Evolutionary conservation across 2,888 invertebrate species (phyloP).

Genomic region (Meloe dianella): DNA sequence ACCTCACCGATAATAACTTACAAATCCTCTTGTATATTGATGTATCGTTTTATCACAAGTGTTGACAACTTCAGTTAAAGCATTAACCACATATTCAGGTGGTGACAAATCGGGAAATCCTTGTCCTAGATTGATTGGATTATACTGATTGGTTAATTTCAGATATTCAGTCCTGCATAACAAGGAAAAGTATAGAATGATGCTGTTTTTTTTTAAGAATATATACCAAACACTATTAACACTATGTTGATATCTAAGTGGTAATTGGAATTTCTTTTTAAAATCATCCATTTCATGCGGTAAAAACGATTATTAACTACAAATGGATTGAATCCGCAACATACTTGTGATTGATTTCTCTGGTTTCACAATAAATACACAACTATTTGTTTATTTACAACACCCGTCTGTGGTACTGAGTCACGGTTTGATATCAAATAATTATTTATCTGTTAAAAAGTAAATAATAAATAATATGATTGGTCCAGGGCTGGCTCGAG

Average conservation of each 20-base stretch:
- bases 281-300: neutral
- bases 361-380: neutral
- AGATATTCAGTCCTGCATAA: conserved; percentile 96
- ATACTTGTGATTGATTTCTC: neutral
- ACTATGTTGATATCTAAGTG: neutral
- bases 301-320: neutral
- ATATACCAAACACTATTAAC: neutral
- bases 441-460: too few relatives aligned
- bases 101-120: conserved; percentile 94
- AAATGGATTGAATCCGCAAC: neutral
- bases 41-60: conserved; percentile 72
- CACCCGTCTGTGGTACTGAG: too few relatives aligned
- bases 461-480: too few relatives aligned
- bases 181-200: conserved; percentile 5
- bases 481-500: too few relatives aligned
- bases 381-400: neutral
- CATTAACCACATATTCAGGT: conserved; percentile 81
- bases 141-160: conserved; percentile 78
- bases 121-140: conserved; percentile 92
- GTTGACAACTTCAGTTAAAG: conserved; percentile 71
- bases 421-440: too few relatives aligned
- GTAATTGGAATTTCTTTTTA: conserved; percentile 3
- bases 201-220: neutral
- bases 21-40: conserved; percentile 94
- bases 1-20: conserved; percentile 57